These are phyloP conservation scores for Orientallactaga bullata DNA, from an alignment of 2,113 vertebrate species.

Conservation along the genomic window DNA sequence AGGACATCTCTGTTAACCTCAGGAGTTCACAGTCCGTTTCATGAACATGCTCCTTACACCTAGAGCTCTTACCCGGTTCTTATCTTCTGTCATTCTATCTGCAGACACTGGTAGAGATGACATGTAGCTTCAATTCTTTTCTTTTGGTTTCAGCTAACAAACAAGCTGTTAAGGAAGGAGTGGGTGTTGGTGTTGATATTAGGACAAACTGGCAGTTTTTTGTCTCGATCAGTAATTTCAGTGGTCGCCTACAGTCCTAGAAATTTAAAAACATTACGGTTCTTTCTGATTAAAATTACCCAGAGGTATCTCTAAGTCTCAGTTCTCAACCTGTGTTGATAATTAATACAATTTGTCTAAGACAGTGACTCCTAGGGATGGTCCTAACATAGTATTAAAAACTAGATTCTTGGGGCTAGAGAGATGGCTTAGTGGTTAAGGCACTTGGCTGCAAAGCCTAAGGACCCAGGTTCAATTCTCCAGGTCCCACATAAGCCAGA, in stretches of 20 bases:
- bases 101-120: background rate
- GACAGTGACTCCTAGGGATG: background rate
- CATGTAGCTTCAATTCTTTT: background rate
- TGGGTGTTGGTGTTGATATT: background rate
- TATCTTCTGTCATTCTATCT: background rate
- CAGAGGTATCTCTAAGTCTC: background rate
- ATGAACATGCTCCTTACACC: background rate
- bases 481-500: too few relatives aligned
- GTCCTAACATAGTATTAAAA: background rate
- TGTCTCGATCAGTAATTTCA: background rate
- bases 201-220: background rate
- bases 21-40: background rate
- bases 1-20: background rate
- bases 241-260: background rate
- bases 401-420: background rate
- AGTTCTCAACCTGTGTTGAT: background rate
- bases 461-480: too few relatives aligned
- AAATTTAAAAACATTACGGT: background rate
- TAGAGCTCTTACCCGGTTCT: background rate
- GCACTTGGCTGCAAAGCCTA: too few relatives aligned
- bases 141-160: background rate
- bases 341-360: slow-evolving; percentile 5
- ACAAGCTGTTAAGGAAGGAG: background rate
- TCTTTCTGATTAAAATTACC: slow-evolving; percentile 33
- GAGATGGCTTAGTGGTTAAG: too few relatives aligned